Evolutionary conservation across 2,113 vertebrate species (phyloP), one percentile per base, ranked within the genome.

Genomic region (Steatornis caripensis): DNA sequence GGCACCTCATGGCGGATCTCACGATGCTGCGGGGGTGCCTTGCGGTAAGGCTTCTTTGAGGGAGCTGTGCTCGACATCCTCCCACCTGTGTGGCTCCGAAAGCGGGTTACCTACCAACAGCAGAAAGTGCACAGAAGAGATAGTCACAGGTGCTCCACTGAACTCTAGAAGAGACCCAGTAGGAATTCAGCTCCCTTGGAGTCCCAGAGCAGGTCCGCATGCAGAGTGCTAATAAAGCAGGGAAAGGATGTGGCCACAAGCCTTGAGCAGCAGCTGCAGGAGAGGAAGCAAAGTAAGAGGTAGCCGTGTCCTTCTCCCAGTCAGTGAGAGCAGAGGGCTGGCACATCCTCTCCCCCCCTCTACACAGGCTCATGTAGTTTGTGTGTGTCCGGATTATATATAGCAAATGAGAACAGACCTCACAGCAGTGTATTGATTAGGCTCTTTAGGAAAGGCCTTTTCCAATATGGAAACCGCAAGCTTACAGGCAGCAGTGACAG

Each of bases 21-120:
- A 0, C 99, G 99, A 76, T 99, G 99, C 98, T 99, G 99, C 0
- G 99, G 99, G 6, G 99, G 99, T 2, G 99, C 99, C 98, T 99
- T 99, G 10, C 99, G 99, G 95, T 99, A 99, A 51, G 99, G 99
- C 98, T 99, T 99, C 98, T 99, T 99, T 55, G 98, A 94, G 4
- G 99, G 98, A 57, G 98, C 98, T 9, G 98, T 95, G 69, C 99
- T 99, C 19, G 98, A 99, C 99, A 99, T 99, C 95, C 98, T 99
- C 94, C 95, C 84, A 81, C 77, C 75, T 91, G 74, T 15, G 96
- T 88, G 96, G 90, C 71, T 93, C 95, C 29, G 0, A 85, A 89
- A 90, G 90, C 4, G 0, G 66, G 89, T 91, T 69, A 97, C 96
- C 97, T 98, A 79, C 95, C 93, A 93, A 97, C 58, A 88, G 96